Base-by-base conservation (phyloP, 2,113 vertebrate genomes). In the Malaclemys terrapin region DNA sequence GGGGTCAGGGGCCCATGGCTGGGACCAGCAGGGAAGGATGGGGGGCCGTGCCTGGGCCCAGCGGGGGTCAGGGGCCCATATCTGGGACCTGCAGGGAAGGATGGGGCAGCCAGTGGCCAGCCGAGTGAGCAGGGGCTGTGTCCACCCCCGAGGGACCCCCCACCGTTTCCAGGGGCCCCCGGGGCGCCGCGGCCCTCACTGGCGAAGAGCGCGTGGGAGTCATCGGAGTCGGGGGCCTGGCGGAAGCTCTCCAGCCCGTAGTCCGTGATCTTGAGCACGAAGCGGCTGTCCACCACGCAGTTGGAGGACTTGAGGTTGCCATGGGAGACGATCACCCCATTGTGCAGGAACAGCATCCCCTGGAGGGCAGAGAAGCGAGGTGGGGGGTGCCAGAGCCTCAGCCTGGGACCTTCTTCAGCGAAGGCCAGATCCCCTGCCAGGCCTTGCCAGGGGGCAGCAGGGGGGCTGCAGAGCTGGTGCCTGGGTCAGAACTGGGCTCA, bases 241-340 rank as follows among this genome's bases (percentile, higher is more conserved):
- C 98, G 97, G 90, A 99, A 99, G 90, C 98, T 99, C 97, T 98
- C 98, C 84, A 99, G 96, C 2, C 99, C 99, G 0, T 99, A 99
- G 97, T 99, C 99, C 0, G 99, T 99, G 98, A 99, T 99, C 98
- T 99, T 99, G 75, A 99, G 98, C n/a, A 99, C 99, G 2, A 99
- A 99, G 89, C 99, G 99, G 14, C 99, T 98, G 78, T 99, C 99
- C 76, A 99, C 99, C 95, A 99, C 99, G 1, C 99, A 99, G 98
- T 99, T 99, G 92, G 99, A 99, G 0, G 99, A 99, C 96, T 99
- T 99, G 92, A 99, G 99, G 97, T 99, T 99, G 38, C 99, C 99
- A 1, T 99, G 99, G 89, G 98, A 99, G 42, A 98, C 53, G 35
- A 99, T 99, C 72, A 98, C 98, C 0, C 99, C 99, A 42, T 98